A percentile compares a stretch with the other conserved stretches of the same genome.
phyloP scores from a whole-genome alignment of 2,888 invertebrate genomes.

The Campoplex nolae region DNA sequence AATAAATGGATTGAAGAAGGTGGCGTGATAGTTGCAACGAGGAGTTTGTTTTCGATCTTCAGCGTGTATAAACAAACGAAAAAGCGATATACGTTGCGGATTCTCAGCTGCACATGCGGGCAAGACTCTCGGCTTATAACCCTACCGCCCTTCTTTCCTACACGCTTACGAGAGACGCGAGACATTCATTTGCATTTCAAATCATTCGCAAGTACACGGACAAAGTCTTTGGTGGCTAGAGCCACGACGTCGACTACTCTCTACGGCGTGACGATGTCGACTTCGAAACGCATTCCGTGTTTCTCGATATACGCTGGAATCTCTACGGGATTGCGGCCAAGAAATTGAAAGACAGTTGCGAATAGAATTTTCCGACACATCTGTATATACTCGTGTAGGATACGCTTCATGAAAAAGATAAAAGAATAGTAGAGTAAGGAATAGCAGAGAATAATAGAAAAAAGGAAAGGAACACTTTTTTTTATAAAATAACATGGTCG shows the following conservation, averaged over 20 bases:
- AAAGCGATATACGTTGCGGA: conserved; percentile 18
- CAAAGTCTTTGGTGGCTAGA: conserved; percentile 57
- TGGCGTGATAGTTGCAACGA: conserved; percentile 43
- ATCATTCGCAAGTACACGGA: conserved; percentile 71
- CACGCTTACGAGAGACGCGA: conserved; percentile 71
- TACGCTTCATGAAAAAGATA: not conserved
- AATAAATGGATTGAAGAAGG: conserved; percentile 38
- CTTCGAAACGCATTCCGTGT: conserved; percentile 55
- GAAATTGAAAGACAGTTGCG: conserved; percentile 39
- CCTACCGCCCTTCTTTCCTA: conserved; percentile 36
- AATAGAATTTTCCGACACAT: not conserved
- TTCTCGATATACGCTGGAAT: conserved; percentile 53
- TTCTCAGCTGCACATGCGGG: conserved; percentile 30
- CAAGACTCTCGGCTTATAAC: conserved; percentile 59
- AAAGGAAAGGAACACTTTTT: not conserved
- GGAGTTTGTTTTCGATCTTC: conserved; percentile 31
- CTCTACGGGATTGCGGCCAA: conserved; percentile 54
- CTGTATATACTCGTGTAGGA: not conserved
- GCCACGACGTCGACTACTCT: conserved; percentile 41
- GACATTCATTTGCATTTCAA: conserved; percentile 81
- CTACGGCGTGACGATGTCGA: conserved; percentile 52
- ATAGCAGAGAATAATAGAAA: no score
- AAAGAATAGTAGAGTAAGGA: not conserved
- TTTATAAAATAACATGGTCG: not conserved
- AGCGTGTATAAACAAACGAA: conserved; percentile 15